A percentile compares a stretch with the other conserved stretches of the same genome.
phyloP scores from a whole-genome alignment of 2,888 invertebrate species.

The Rhagium mordax region DNA sequence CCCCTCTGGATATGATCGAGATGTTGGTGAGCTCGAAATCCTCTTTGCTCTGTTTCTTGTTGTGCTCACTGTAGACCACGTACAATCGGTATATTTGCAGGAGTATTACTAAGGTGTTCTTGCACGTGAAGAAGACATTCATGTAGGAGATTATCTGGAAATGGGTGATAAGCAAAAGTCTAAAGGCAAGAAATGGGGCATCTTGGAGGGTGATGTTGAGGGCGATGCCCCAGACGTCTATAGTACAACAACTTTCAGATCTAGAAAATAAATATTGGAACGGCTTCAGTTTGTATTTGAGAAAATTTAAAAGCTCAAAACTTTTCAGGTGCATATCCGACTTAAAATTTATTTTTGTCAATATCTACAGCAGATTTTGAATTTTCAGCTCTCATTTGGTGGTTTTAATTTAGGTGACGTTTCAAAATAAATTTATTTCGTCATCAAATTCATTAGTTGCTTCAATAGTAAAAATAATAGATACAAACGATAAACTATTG shows the following conservation, averaged over 20 bases:
- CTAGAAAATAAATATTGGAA: constrained; percentile 55
- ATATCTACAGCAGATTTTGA: no score
- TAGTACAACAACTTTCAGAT: constrained; percentile 85
- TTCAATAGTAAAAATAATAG: no score
- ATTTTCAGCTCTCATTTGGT: no score
- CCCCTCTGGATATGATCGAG: constrained; percentile 72
- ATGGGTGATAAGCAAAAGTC: constrained; percentile 88
- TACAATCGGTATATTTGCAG: constrained; percentile 79
- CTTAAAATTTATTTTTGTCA: no score
- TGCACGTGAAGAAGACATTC: constrained; percentile 97
- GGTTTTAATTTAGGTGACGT: no score
- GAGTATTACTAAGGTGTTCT: constrained; percentile 90
- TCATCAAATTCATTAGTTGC: no score
- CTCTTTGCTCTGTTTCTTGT: constrained; percentile 68
- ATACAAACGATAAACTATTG: no score
- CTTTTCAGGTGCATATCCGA: no score
- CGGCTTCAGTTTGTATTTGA: no score
- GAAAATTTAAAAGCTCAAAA: no score
- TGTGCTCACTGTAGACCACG: constrained; percentile 83
- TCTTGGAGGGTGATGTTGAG: constrained; percentile 91
- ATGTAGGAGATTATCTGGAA: constrained; percentile 94
- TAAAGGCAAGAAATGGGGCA: constrained; percentile 89
- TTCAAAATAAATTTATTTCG: no score
- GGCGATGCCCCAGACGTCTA: constrained; percentile 91
- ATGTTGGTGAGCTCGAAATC: constrained; percentile 70